These are phyloP conservation scores for Porites evermanni DNA, from an alignment of 92 coral and sea anemone genomes.

Conservation along the genomic window DNA sequence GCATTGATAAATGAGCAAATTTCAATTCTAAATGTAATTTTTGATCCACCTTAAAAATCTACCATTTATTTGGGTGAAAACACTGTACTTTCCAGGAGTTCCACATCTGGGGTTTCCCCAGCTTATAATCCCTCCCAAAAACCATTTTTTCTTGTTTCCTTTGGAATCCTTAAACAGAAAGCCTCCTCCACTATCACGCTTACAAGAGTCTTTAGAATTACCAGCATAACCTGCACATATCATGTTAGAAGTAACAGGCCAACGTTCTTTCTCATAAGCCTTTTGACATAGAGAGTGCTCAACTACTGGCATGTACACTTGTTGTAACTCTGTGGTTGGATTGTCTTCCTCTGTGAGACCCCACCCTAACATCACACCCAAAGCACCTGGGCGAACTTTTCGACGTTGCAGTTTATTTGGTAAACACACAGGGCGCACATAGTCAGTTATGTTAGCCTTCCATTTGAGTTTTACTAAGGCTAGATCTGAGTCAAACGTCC, in stretches of 20 bases:
- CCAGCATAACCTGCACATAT: constrained; percentile 88
- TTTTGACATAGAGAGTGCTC: constrained; percentile 66
- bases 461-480: constrained; percentile 82
- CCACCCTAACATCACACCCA: constrained; percentile 95
- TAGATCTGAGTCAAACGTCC: constrained; percentile 84
- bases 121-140: constrained; percentile 93
- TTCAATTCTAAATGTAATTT: constrained; percentile 27
- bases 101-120: constrained; percentile 96
- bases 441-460: constrained; percentile 85
- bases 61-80: constrained; percentile 80
- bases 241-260: constrained; percentile 95
- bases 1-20: background rate
- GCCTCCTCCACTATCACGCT: constrained; percentile 97
- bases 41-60: constrained; percentile 87
- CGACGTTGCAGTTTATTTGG: constrained; percentile 86
- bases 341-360: constrained; percentile 71
- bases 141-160: constrained; percentile 78
- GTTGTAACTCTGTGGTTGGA: constrained; percentile 63
- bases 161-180: constrained; percentile 78
- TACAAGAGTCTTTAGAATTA: constrained; percentile 74
- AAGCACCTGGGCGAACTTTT: constrained; percentile 64
- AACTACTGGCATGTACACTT: constrained; percentile 85
- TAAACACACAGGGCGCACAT: constrained; percentile 91
- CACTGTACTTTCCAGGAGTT: constrained; percentile 91
- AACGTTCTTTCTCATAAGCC: constrained; percentile 70